Evolutionary conservation across 2,113 vertebrate genomes (phyloP).

Genomic region (Neodontobutis hainanensis): DNA sequence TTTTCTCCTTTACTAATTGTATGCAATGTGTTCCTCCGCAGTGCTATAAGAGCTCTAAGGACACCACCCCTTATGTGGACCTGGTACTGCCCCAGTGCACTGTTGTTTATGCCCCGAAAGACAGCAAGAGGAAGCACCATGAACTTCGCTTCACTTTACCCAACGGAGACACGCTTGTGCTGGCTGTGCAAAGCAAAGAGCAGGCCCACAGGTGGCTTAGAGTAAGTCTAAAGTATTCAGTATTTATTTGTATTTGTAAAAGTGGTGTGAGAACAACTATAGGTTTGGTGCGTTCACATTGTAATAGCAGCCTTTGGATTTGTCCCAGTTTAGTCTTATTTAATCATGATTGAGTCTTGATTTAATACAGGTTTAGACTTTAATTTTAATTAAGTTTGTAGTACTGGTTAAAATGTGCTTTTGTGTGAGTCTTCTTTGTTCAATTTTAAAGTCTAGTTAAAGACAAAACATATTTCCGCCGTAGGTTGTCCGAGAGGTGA

Average conservation of each 20-base stretch:
- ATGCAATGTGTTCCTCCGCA: conserved; percentile 50
- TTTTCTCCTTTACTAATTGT: rapidly evolving
- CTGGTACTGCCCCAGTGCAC: conserved; percentile 84
- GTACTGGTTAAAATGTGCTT: not conserved
- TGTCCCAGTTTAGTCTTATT: too few species aligned
- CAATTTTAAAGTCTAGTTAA: not conserved
- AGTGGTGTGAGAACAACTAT: too few species aligned
- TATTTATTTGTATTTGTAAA: not conserved
- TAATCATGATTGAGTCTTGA: not conserved
- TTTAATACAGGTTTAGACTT: not conserved
- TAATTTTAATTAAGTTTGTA: too few species aligned
- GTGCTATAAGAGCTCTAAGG: conserved; percentile 98
- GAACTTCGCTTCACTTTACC: conserved; percentile 92
- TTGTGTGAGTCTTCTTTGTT: not conserved
- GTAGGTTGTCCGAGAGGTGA: conserved; percentile 93
- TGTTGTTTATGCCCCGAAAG: conserved; percentile 92
- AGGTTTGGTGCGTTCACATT: too few species aligned
- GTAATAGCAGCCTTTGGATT: too few species aligned
- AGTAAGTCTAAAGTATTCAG: conserved; percentile 70
- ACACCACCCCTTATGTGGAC: conserved; percentile 87
- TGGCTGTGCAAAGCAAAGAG: conserved; percentile 94
- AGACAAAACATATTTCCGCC: not conserved
- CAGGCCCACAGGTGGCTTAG: conserved; percentile 96
- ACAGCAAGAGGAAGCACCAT: conserved; percentile 91
- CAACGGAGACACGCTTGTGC: conserved; percentile 86